phyloP scores from a whole-genome alignment of 2,888 invertebrate species.

The Arrhopalites spinosus region DNA sequence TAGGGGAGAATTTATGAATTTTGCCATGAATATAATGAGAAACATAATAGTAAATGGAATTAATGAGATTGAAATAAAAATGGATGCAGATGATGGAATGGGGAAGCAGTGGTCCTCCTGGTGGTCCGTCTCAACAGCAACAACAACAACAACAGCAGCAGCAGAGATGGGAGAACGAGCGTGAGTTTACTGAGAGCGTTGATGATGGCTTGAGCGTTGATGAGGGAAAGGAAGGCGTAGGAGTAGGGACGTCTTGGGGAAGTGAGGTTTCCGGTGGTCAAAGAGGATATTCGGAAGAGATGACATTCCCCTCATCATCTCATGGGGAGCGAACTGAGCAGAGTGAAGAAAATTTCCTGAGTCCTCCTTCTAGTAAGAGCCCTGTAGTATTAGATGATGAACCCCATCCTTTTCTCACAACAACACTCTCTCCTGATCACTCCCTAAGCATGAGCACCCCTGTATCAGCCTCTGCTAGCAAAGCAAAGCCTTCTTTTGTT shows the following conservation, averaged over 20 bases:
- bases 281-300: constrained; percentile 52
- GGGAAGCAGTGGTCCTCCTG: constrained; percentile 43
- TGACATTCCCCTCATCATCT: constrained; percentile 41
- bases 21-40: too few relatives aligned
- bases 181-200: constrained; percentile 53
- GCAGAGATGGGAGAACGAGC: constrained; percentile 54
- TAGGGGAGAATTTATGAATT: too few relatives aligned
- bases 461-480: constrained; percentile 51
- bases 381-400: constrained; percentile 51
- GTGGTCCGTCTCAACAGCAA: constrained; percentile 44
- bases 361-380: constrained; percentile 51
- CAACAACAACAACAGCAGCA: constrained; percentile 45
- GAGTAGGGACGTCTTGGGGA: constrained; percentile 52
- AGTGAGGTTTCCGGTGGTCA: constrained; percentile 46
- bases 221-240: constrained; percentile 30
- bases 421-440: constrained; percentile 44
- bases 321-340: constrained; percentile 44
- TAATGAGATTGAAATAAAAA: neutral
- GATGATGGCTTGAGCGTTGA: constrained; percentile 36
- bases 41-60: too few relatives aligned
- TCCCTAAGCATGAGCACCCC: constrained; percentile 53
- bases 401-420: constrained; percentile 34
- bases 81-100: constrained; percentile 47
- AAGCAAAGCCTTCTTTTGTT: constrained; percentile 52
- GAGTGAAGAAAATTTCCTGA: constrained; percentile 53